These are phyloP conservation scores for Myxocyprinus asiaticus DNA, from an alignment of 2,113 vertebrate species.

Conservation along the genomic window DNA sequence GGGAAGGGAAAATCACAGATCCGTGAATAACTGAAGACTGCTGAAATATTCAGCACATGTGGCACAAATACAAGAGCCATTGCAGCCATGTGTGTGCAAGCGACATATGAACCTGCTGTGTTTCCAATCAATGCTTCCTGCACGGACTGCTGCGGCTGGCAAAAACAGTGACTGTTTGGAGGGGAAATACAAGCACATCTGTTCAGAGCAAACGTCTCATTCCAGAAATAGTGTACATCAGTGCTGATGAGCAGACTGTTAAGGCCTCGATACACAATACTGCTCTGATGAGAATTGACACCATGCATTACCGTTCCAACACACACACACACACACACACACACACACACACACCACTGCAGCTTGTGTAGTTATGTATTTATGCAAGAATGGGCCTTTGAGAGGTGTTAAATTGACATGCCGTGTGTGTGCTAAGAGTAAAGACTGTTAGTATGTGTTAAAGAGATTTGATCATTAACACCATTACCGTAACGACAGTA, in stretches of 20 bases:
- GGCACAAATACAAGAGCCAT: slow-evolving; percentile 43
- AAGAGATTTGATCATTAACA: slow-evolving; percentile 45
- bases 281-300: slow-evolving; percentile 31
- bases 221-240: slow-evolving; percentile 18
- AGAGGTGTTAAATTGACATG: neutral
- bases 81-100: slow-evolving; percentile 30
- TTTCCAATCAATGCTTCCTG: slow-evolving; percentile 22
- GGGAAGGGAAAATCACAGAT: neutral
- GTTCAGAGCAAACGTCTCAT: slow-evolving; percentile 8
- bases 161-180: slow-evolving; percentile 8
- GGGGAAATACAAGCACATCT: neutral
- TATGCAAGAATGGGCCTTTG: neutral
- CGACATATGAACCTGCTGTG: slow-evolving; percentile 16
- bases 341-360: neutral
- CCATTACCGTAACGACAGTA: slow-evolving; percentile 28
- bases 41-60: slow-evolving; percentile 54
- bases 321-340: slow-evolving; percentile 5
- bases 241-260: slow-evolving; percentile 33
- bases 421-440: slow-evolving; percentile 3
- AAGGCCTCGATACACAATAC: slow-evolving; percentile 26
- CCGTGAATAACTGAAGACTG: slow-evolving; percentile 49
- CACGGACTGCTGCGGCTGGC: neutral
- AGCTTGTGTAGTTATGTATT: neutral
- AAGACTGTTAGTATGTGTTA: neutral
- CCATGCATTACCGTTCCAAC: neutral